A percentile compares a stretch with the other conserved stretches of the same genome.
Conservation (phyloP, 1,140 invertebrate genomes). For the Ruditapes philippinarum region DNA sequence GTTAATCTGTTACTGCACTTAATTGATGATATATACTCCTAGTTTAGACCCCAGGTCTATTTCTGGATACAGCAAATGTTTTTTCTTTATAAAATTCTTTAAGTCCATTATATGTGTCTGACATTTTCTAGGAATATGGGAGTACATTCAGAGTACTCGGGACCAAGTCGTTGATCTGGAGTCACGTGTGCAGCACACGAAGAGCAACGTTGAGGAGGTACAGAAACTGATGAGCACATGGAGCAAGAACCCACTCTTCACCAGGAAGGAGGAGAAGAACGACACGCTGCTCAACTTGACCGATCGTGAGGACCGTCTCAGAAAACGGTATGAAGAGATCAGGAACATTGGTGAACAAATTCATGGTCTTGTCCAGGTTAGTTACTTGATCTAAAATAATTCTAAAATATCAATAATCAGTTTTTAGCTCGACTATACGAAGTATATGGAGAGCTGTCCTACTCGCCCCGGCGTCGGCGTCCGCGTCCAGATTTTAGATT, state of each 20-base stretch:
- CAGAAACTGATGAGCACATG: constrained; percentile 92
- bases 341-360: constrained; percentile 91
- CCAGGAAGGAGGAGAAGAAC: constrained; percentile 93
- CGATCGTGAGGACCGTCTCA: constrained; percentile 92
- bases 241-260: constrained; percentile 93
- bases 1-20: too few relatives aligned
- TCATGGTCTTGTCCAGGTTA: constrained; percentile 89
- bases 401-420: too few relatives aligned
- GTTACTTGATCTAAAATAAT: too few relatives aligned
- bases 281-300: constrained; percentile 94
- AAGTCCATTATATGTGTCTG: too few relatives aligned
- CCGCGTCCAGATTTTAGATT: too few relatives aligned
- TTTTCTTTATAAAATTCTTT: too few relatives aligned
- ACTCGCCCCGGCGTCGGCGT: too few relatives aligned
- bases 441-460: too few relatives aligned
- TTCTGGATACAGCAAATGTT: too few relatives aligned
- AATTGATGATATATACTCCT: too few relatives aligned
- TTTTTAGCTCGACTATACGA: too few relatives aligned
- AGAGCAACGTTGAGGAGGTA: constrained; percentile 94
- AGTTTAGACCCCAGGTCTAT: too few relatives aligned
- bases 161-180: constrained; percentile 93
- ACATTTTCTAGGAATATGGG: constrained; percentile 90
- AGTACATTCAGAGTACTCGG: constrained; percentile 93
- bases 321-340: constrained; percentile 93
- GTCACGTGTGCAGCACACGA: constrained; percentile 93